Base-by-base conservation (phyloP, 2,888 invertebrate genomes). In the Drosophila ustulata region DNA sequence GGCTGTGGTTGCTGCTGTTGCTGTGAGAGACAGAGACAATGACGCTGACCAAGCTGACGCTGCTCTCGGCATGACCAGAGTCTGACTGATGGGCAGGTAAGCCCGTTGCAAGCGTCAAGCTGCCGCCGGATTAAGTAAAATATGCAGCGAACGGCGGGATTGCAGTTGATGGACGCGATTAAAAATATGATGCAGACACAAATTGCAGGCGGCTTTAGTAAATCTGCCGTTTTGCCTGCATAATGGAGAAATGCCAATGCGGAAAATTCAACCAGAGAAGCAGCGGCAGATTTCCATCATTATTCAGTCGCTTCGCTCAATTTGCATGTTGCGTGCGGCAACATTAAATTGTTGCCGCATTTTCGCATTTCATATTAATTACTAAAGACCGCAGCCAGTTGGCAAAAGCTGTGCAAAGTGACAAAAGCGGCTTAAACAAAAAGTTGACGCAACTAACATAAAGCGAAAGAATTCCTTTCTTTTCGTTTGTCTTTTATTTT, bases 61-160 rank as follows among this genome's bases (percentile, higher is more conserved):
- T 30, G 30, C 30, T 30, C 30, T 30, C 30, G 28, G 39, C 58
- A 30, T 50, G 58, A 41, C 58, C 30, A 30, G 37, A 4, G n/a
- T 34, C 75, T 78, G 84, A 81, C 78, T 76, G 81, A 81, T 83
- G 80, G 74, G 49, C 80, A 83, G 80, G 80, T 83, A 70, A 83
- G 68, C 68, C 64, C 61, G 65, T 71, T 68, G 72, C 69, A 52
- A 56, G 74, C 70, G 71, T 75, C 66, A 75, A 59, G 66, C 71
- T 75, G 56, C 73, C 39, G 66, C 18, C 70, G 75, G 80, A 78
- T 83, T 83, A 82, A 67, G 66, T 50, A 39, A 51, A 65, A 71
- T 71, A 66, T 56, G 66, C 76, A 65, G 49, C 8, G 25, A 43
- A 5, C 34, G 46, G 57, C 34, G 46, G 57, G 32, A 64, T 68